Percentiles rank a stretch among this genome's conserved stretches.
These are phyloP conservation scores for Tortrix viridana DNA, from an alignment of 2,888 invertebrate species.

Conservation along the genomic window DNA sequence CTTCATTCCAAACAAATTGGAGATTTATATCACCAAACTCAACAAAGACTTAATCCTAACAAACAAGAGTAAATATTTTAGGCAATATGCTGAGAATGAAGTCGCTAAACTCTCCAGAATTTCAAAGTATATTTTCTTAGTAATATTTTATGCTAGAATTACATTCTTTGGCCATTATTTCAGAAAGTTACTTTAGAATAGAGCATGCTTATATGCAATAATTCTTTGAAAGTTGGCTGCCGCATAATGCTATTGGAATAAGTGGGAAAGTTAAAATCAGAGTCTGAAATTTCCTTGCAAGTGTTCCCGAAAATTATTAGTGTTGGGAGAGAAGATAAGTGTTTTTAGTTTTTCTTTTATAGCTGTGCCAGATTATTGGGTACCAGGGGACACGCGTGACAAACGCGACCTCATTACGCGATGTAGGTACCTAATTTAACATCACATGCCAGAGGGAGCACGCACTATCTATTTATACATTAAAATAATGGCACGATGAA, in stretches of 20 bases:
- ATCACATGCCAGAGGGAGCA: conserved; percentile 16
- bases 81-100: neutral
- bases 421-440: conserved; percentile 17
- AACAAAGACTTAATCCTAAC: neutral
- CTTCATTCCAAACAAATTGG: conserved; percentile 2
- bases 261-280: conserved; percentile 18
- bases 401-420: conserved; percentile 14
- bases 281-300: conserved; percentile 24
- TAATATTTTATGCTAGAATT: conserved; percentile 59
- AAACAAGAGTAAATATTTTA: neutral
- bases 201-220: conserved; percentile 40
- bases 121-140: conserved; percentile 36
- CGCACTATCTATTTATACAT: conserved; percentile 12
- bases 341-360: conserved; percentile 20
- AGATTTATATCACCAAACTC: conserved; percentile 1
- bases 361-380: conserved; percentile 7
- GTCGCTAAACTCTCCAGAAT: conserved; percentile 14
- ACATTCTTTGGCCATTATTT: conserved; percentile 55
- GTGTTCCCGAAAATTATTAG: conserved; percentile 24
- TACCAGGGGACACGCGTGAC: conserved; percentile 23
- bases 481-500: conserved; percentile 5
- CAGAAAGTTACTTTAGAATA: conserved; percentile 47
- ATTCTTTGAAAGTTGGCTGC: conserved; percentile 45
- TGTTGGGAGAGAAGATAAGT: conserved; percentile 16
- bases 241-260: conserved; percentile 42